These are phyloP conservation scores for Colletes gigas DNA, from an alignment of 1,140 invertebrate species.

Conservation along the genomic window DNA sequence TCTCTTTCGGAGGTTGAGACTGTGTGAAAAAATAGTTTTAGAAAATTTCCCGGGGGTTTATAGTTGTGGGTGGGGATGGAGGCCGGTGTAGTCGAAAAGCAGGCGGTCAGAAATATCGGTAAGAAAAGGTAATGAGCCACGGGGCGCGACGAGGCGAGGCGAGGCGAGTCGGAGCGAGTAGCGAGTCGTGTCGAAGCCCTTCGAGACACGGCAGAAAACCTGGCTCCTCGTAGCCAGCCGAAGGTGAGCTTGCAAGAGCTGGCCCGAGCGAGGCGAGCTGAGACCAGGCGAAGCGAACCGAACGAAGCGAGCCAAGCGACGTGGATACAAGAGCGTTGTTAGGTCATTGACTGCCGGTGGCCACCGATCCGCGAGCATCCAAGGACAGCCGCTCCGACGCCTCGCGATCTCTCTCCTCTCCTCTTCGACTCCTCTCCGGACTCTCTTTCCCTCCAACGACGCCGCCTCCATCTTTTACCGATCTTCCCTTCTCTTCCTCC, in stretches of 20 bases:
- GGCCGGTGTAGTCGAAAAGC: not conserved
- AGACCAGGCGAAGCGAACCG: slow-evolving; percentile 65
- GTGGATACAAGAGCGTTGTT: slow-evolving; percentile 67
- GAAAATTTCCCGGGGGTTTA: too few relatives aligned
- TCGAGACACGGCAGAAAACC: slow-evolving; percentile 14
- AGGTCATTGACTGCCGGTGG: slow-evolving; percentile 79
- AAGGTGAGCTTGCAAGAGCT: slow-evolving; percentile 39
- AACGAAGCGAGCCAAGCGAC: slow-evolving; percentile 49
- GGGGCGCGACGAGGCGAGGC: too few relatives aligned
- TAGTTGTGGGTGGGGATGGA: not conserved
- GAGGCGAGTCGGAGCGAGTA: not conserved
- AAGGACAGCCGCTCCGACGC: slow-evolving; percentile 76
- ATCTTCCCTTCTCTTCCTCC: slow-evolving; percentile 2
- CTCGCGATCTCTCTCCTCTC: slow-evolving; percentile 40
- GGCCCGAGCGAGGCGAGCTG: slow-evolving; percentile 66
- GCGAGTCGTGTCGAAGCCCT: slow-evolving; percentile 3
- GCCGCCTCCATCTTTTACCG: not conserved
- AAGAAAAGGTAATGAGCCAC: slow-evolving; percentile 36
- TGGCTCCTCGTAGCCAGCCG: not conserved
- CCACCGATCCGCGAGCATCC: slow-evolving; percentile 78
- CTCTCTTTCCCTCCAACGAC: slow-evolving; percentile 4
- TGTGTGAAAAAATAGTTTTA: too few relatives aligned
- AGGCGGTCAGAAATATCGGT: slow-evolving; percentile 32
- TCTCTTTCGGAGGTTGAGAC: too few relatives aligned
- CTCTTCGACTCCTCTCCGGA: not conserved